Conservation (phyloP, 2,113 vertebrate species). For the Microcebus griseorufus region DNA sequence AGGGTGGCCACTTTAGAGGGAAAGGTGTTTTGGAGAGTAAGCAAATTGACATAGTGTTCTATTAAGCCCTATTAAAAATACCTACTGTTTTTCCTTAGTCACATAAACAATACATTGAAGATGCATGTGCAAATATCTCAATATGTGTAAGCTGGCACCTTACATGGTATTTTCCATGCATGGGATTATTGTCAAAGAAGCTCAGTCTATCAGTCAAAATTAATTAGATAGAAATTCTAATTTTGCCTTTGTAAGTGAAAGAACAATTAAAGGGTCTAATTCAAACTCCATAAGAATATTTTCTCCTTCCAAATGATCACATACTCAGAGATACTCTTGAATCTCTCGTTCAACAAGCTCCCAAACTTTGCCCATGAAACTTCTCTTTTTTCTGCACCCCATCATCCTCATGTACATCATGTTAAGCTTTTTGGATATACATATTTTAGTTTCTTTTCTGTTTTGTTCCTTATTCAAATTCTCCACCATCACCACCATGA, state of each 20-base stretch:
- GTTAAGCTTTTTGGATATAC: background rate
- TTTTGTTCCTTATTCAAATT: background rate
- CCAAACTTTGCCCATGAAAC: background rate
- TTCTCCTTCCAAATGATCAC: background rate
- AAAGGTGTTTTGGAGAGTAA: background rate
- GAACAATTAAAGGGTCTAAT: background rate
- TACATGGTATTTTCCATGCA: background rate
- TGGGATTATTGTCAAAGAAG: background rate
- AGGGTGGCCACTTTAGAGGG: background rate
- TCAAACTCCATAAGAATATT: background rate
- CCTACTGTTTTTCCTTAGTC: background rate
- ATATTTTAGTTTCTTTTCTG: background rate
- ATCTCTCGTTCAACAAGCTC: background rate
- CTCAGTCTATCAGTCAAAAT: background rate
- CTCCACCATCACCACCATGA: background rate
- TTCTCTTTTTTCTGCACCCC: background rate
- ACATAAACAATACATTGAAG: background rate
- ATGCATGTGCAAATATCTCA: background rate
- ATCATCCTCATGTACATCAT: background rate
- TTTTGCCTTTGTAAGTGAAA: background rate
- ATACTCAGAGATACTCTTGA: background rate
- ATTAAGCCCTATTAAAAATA: background rate
- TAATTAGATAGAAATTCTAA: background rate
- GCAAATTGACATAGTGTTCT: background rate
- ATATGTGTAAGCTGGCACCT: background rate